Evolutionary conservation across 2,113 vertebrate species (phyloP), one percentile per base, ranked within the genome.

Genomic region (Daphoenositta chrysoptera): DNA sequence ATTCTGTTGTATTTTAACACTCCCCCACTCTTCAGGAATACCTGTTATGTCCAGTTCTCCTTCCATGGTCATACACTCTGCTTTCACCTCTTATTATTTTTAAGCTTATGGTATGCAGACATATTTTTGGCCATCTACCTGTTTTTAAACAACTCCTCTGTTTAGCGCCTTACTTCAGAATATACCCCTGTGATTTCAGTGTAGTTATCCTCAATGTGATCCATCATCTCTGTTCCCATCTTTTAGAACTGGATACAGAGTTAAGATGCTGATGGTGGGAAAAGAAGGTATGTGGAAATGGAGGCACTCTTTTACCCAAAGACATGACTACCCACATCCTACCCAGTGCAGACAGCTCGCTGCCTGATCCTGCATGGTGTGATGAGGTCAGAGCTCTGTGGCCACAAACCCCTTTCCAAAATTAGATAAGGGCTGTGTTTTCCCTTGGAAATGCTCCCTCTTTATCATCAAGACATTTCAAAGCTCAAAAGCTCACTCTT

Each of bases 351-450:
- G 81, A 44, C 42, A 89, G 68, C 22, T 40, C 0, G 0, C 73
- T 94, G 81, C 61, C 66, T 79, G 57, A 66, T 93, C 30, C 65
- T 48, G 57, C 53, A 37, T 9, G 31, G 61, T 56, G 35, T 0
- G 7, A 72, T 39, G 75, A 94, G 68, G 73, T 86, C 83, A 88
- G 66, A 69, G 63, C 42, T 42, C 7, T 69, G 63, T 33, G 70
- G 75, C 66, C 61, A 44, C 31, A 85, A 90, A 60, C 7, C 4
- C 65, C n/a, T 83, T 80, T 80, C 82, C 64, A 61, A 88, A 94
- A 92, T 77, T 93, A 92, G 63, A 83, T 85, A 75, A 78, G n/a
- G 54, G 64, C 45, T 92, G 31, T n/a, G 73, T 89, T 94, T 94
- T 95, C 85, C 42, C 79, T 86, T 88, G 58, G 54, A 95, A 94